Conservation (phyloP, 1,140 invertebrate species). For the Dreissena rostriformis region DNA sequence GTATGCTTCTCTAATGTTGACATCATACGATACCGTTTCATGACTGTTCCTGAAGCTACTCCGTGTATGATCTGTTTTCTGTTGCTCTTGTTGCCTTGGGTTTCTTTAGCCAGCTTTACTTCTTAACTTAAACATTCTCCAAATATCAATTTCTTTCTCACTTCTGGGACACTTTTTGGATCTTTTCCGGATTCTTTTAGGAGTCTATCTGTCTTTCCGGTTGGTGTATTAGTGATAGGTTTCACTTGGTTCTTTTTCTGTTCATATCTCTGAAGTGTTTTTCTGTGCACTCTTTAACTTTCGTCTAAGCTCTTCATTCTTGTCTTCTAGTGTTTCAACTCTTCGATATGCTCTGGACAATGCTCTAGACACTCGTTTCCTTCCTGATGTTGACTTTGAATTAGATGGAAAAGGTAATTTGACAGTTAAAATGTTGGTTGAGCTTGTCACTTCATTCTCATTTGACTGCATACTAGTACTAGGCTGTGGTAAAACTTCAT, state of each 20-base stretch:
- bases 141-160: slow-evolving; percentile 11
- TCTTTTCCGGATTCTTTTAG: background rate
- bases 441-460: background rate
- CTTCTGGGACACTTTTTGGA: slow-evolving; percentile 6
- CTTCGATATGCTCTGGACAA: slow-evolving; percentile 30
- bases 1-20: background rate
- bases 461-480: too few relatives aligned
- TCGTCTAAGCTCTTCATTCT: slow-evolving; percentile 26
- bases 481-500: too few relatives aligned
- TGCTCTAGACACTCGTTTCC: slow-evolving; percentile 22
- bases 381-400: slow-evolving; percentile 18
- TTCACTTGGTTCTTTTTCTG: slow-evolving; percentile 1
- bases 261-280: slow-evolving; percentile 1
- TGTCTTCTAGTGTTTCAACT: slow-evolving; percentile 33
- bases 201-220: slow-evolving; percentile 11
- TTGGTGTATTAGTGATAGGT: slow-evolving; percentile 16
- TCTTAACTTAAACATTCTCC: slow-evolving; percentile 13
- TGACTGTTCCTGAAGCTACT: slow-evolving; percentile 2
- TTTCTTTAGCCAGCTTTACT: slow-evolving; percentile 11
- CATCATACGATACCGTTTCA: slow-evolving; percentile 21
- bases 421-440: background rate
- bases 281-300: slow-evolving; percentile 18
- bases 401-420: background rate
- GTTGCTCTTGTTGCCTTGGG: background rate
- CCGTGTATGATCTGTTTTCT: background rate